phyloP scores from a whole-genome alignment of 2,797 vertebrate species.

The Australoheros facetus region DNA sequence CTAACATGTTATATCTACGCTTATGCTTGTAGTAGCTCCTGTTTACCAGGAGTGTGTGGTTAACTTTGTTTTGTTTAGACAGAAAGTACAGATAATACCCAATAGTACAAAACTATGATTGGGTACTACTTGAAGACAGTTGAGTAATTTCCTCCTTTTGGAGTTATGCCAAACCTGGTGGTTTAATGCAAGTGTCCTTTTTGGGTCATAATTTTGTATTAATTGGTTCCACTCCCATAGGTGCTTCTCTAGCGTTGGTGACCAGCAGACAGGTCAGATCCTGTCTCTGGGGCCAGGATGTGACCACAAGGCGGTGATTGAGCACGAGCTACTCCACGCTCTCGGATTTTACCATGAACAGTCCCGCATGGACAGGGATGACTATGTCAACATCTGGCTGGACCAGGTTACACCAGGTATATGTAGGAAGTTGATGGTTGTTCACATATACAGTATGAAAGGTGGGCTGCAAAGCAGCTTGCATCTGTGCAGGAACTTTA shows the following conservation, averaged over 20 bases:
- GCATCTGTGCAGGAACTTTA: too few species aligned
- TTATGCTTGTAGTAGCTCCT: background rate
- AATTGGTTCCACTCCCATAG: slow-evolving; percentile 53
- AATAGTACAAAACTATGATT: too few species aligned
- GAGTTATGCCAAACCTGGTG: background rate
- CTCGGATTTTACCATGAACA: slow-evolving; percentile 92
- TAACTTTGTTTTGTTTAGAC: background rate
- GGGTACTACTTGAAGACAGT: background rate
- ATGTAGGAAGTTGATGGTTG: background rate
- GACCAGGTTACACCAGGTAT: slow-evolving; percentile 85
- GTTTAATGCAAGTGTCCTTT: too few species aligned
- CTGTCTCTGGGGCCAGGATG: slow-evolving; percentile 86
- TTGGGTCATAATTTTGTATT: background rate
- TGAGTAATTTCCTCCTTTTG: background rate
- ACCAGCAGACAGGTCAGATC: slow-evolving; percentile 84
- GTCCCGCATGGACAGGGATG: slow-evolving; percentile 88
- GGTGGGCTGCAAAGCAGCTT: too few species aligned
- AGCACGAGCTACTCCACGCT: slow-evolving; percentile 90
- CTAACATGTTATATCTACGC: background rate
- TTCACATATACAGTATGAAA: background rate
- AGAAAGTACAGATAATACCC: background rate
- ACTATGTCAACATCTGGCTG: slow-evolving; percentile 91
- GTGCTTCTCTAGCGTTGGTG: slow-evolving; percentile 90
- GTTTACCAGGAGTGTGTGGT: background rate
- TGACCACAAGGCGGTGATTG: slow-evolving; percentile 87